Evolutionary conservation across 2,888 invertebrate species (phyloP).

Genomic region (Sialis lutaria): DNA sequence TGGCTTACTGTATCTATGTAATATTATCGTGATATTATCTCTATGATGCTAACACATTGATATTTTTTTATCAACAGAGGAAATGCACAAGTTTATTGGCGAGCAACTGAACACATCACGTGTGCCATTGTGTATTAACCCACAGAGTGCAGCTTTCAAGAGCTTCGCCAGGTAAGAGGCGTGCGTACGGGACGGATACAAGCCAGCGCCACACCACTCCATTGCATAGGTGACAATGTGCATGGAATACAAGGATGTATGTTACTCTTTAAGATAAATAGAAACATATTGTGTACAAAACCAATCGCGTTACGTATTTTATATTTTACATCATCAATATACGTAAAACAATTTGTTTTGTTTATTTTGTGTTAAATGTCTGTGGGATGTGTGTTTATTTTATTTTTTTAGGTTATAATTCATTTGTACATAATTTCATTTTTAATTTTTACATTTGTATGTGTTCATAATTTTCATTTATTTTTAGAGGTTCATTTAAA

Average conservation of each 20-base stretch:
- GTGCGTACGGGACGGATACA: constrained; percentile 12
- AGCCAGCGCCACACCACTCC: constrained; percentile 19
- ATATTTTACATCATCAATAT: no score
- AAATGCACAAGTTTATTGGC: constrained; percentile 97
- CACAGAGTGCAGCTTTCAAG: constrained; percentile 98
- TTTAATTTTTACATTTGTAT: no score
- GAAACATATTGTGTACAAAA: no score
- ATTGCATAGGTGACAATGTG: constrained; percentile 29
- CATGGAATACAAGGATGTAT: constrained; percentile 1
- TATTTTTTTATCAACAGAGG: constrained; percentile 52
- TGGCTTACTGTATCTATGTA: no score
- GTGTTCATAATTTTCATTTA: no score
- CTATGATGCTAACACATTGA: no score
- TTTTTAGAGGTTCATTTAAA: no score
- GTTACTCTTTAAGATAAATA: neutral
- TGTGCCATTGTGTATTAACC: constrained; percentile 98
- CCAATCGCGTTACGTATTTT: no score
- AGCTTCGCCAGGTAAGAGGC: constrained; percentile 96
- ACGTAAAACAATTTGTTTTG: neutral
- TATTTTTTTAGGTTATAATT: no score
- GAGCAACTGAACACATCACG: constrained; percentile 90
- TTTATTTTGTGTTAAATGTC: neutral
- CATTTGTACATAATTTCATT: no score
- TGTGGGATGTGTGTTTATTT: neutral
- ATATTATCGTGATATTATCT: no score